Percentiles rank a stretch among this genome's conserved stretches.
These are phyloP conservation scores for Hypsopygia costalis DNA, from an alignment of 2,888 invertebrate genomes.

Conservation along the genomic window DNA sequence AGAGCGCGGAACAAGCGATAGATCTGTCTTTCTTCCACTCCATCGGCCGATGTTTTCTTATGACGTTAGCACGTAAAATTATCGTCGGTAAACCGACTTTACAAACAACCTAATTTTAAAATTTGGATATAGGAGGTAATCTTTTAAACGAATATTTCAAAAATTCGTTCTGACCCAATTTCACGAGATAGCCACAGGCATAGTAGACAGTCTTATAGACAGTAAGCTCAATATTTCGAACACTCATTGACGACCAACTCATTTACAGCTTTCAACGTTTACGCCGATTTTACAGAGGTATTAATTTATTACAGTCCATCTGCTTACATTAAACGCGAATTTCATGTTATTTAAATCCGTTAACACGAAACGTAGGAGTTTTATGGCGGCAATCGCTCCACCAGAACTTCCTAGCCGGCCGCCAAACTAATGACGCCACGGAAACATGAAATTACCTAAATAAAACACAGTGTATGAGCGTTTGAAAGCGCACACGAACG, in stretches of 20 bases:
- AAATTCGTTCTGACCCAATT: too few species aligned
- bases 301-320: slow-evolving; percentile 55
- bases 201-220: too few species aligned
- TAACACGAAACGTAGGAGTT: slow-evolving; percentile 37
- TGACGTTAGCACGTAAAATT: too few species aligned
- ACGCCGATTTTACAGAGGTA: slow-evolving; percentile 33
- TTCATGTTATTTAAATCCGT: slow-evolving; percentile 40
- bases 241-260: slow-evolving; percentile 28
- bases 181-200: too few species aligned
- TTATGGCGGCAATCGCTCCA: slow-evolving; percentile 35
- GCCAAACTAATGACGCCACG: slow-evolving; percentile 27
- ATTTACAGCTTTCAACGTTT: slow-evolving; percentile 39
- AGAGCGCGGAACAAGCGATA: too few species aligned
- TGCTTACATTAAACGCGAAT: slow-evolving; percentile 46
- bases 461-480: slow-evolving; percentile 1
- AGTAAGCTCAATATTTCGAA: slow-evolving; percentile 19
- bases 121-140: too few species aligned
- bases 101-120: too few species aligned
- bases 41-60: too few species aligned
- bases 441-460: slow-evolving; percentile 17
- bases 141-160: too few species aligned
- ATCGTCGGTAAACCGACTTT: too few species aligned
- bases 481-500: too few species aligned
- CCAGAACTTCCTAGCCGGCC: slow-evolving; percentile 29
- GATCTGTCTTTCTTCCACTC: too few species aligned